Evolutionary conservation across 2,797 vertebrate species (phyloP), one percentile per base, ranked within the genome.

Genomic region (Percopsis omiscomaycus): DNA sequence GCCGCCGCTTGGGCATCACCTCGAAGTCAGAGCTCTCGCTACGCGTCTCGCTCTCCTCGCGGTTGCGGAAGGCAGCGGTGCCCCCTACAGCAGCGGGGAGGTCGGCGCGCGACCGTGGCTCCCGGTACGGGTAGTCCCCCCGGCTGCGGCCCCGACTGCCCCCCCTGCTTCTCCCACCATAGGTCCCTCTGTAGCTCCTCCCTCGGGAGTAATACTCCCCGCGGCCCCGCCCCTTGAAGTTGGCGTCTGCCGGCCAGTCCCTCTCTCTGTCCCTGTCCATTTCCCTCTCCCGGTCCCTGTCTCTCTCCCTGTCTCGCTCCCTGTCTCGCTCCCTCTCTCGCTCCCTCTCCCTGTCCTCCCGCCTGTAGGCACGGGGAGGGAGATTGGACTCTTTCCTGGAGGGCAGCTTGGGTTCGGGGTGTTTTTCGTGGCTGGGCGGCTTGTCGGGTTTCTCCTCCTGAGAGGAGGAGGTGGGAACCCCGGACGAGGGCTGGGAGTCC

Each of bases 1-100:
- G 89, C 6, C 96, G 88, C 4, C 98, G 93, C 77, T 99, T 99
- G 1, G 97, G 97, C 75, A 98, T 91, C 1, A 98, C 94, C 81
- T 99, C 97, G 75, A 97, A 96, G 86, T 99, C 98, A 0, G 98
- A 99, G 80, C 97, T 99, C 86, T 99, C 98, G 1, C 98, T 99
- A n/a, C 96, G 95, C 0, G 97, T 99, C 84, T 99, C 97, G 0
- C 97, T 99, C 82, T 98, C 98, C 74, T 99, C 98, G 46, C 98
- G 89, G 71, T 95, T 96, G 47, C 96, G 94, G 53, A 93, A 94
- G 49, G 93, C 92, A 22, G 83, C 76, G 2, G 88, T 76, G 0
- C 93, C 95, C 0, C 93, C 95, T 0, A 92, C 84, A 47, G 86
- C 89, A 4, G 77, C 78, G 14, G 88, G 84, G 3, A 93, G 83